Base-by-base conservation (phyloP, 2,113 vertebrate genomes). In the Tauraco erythrolophus region DNA sequence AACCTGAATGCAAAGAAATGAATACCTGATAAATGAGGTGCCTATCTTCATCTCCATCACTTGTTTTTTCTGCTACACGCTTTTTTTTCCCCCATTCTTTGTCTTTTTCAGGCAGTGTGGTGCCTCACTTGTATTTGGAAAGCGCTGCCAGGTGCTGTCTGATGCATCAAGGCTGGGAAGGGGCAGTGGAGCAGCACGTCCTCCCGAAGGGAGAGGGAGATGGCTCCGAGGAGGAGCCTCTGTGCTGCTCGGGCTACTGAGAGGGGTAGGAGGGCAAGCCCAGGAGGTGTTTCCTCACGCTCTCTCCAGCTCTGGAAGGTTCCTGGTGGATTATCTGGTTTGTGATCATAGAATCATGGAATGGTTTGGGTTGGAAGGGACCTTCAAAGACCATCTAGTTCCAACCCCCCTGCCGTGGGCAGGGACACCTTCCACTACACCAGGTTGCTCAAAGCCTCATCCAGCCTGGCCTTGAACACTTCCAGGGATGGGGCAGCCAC, bases 51-150 rank as follows among this genome's bases (percentile, higher is more conserved):
- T 27, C 28, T 25, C 24, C 11, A 41, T 24, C 48, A 27, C 25
- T 64, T 16, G 14, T 1, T 72, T 71, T 65, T 45, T 35, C 46
- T 71, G 66, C 24, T 71, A 6, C 17, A 11, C 12, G 9, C 3
- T 31, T 60, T 39, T 16, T 31, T 37, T 17, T 46, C 3, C 37
- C 3, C 15, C 54, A 19, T 22, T 19, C 33, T 50, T 10, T 51
- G 28, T 43, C 27, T 37, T 48, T 68, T n/a, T 13, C 0, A 15
- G 71, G 25, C 30, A 11, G 6, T 0, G 1, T 35, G 28, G 57
- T 21, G 10, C 46, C 17, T 68, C 30, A 22, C 58, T 33, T 2
- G 0, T 0, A 0, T 9, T 1, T 33, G 88, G 65, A 57, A 72
- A 7, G 54, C 0, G 25, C 81, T 84, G 77, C 27, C 3, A 5